These are phyloP conservation scores for Polyommatus icarus DNA, from an alignment of 2,888 invertebrate species.

Conservation along the genomic window DNA sequence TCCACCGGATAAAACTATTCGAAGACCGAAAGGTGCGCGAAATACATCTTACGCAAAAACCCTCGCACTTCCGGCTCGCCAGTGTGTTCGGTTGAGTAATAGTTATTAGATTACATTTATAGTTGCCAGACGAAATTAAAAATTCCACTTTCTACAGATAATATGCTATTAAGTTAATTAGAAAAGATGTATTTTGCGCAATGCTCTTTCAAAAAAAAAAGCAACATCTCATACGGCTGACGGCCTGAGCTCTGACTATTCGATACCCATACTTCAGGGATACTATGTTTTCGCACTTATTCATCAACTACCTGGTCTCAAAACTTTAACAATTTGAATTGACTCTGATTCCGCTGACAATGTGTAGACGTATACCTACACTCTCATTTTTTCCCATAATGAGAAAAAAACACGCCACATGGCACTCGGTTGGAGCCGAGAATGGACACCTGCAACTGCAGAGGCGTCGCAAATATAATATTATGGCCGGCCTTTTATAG, in stretches of 20 bases:
- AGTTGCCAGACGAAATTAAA: constrained; percentile 19
- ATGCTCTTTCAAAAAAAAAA: background rate
- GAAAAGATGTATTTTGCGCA: constrained; percentile 15
- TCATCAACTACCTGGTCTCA: no score
- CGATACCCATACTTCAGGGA: background rate
- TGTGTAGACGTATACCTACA: background rate
- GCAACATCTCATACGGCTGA: background rate
- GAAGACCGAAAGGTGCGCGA: constrained; percentile 25
- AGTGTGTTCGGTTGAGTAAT: constrained; percentile 19
- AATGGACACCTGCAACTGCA: constrained; percentile 21
- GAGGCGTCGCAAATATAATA: constrained; percentile 21
- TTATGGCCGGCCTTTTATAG: constrained; percentile 29
- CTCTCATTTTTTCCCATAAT: constrained; percentile 8
- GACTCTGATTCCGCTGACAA: background rate
- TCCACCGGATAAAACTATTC: constrained; percentile 9
- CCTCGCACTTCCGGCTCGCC: constrained; percentile 25
- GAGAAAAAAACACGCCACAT: constrained; percentile 15
- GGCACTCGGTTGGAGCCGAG: background rate
- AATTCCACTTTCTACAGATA: constrained; percentile 20
- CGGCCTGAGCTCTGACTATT: background rate
- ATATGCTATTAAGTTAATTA: constrained; percentile 17
- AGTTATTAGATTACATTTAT: constrained; percentile 19
- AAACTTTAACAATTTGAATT: no score
- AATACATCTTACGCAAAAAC: constrained; percentile 29
- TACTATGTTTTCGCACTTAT: background rate